phyloP scores from a whole-genome alignment of 1,140 invertebrate genomes.

The Drosophila watanabei region DNA sequence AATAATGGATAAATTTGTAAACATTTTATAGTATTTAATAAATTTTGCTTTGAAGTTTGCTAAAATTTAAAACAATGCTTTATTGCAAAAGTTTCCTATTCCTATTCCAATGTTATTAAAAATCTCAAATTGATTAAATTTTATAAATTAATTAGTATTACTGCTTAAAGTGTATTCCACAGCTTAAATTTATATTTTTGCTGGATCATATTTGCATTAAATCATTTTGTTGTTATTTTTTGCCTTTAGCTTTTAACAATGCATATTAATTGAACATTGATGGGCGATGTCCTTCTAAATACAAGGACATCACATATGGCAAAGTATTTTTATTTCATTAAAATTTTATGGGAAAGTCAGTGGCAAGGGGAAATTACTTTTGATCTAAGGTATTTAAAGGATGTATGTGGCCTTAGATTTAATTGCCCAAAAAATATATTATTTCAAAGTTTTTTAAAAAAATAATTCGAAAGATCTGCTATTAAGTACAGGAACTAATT shows the following conservation, averaged over 20 bases:
- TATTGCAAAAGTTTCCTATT: no score
- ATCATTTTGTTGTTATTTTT: slow-evolving; percentile 26
- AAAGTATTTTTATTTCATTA: slow-evolving; percentile 27
- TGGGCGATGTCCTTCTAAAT: slow-evolving; percentile 37
- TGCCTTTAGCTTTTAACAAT: slow-evolving; percentile 65
- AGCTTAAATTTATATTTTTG: not conserved
- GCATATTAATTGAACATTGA: slow-evolving; percentile 64
- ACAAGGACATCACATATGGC: slow-evolving; percentile 45
- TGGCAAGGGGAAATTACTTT: not conserved
- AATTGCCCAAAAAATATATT: no score
- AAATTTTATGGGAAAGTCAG: slow-evolving; percentile 2
- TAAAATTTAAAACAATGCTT: not conserved
- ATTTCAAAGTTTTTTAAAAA: not conserved
- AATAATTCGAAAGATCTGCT: not conserved
- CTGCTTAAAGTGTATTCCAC: not conserved
- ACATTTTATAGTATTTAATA: not conserved
- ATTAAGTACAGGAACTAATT: not conserved
- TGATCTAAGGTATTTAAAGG: not conserved
- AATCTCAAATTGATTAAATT: not conserved
- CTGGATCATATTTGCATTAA: slow-evolving; percentile 5
- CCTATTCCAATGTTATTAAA: no score
- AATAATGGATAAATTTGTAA: not conserved
- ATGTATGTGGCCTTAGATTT: not conserved
- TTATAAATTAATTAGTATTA: not conserved
- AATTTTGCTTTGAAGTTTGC: not conserved